Evolutionary conservation across 2,888 invertebrate species (phyloP), one percentile per base, ranked within the genome.

Genomic region (Megaustenia siamemsis): DNA sequence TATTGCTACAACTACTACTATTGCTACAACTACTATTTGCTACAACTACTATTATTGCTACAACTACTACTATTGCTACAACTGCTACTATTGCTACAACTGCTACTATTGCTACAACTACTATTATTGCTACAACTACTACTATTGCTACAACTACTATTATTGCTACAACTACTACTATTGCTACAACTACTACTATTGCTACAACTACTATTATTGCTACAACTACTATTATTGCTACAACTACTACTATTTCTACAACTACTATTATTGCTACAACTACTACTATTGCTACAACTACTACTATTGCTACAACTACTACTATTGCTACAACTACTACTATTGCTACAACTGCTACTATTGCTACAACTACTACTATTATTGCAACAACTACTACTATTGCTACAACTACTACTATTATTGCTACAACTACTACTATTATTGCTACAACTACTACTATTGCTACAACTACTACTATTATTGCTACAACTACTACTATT

Each of bases 271-370:
- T 28, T 8, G 1, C 43, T 45, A 3, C 43, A n/a, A 15, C 28
- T 45, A 28, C 63, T 63, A 45, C 76, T 83, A 77, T 68, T 77
- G 49, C 68, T 68, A 68, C 83, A 49, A 66, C 68, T 68, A 32
- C 53, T 68, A 68, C 49, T 83, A 76, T 77, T 83, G 68, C 68
- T 83, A 40, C 77, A 49, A 66, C 83, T 75, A 75, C 82, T 83
- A 66, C 83, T 77, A 49, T 66, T 6, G 68, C 77, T 68, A 68
- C 83, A 45, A 49, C 75, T 77, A 68, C 77, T 83, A 32, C 66
- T 32, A 66, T 32, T 66, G 6, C 66, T 12, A 32, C 21, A 21
- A 56, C 18, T 56, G 24, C 56, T 56, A 56, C 56, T 21, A 56
- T 24, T 56, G 24, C 24, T 56, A 21, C 10, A 21, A 21, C 56